Conservation (phyloP, 2,888 invertebrate species). For the Resseliella maxima region DNA sequence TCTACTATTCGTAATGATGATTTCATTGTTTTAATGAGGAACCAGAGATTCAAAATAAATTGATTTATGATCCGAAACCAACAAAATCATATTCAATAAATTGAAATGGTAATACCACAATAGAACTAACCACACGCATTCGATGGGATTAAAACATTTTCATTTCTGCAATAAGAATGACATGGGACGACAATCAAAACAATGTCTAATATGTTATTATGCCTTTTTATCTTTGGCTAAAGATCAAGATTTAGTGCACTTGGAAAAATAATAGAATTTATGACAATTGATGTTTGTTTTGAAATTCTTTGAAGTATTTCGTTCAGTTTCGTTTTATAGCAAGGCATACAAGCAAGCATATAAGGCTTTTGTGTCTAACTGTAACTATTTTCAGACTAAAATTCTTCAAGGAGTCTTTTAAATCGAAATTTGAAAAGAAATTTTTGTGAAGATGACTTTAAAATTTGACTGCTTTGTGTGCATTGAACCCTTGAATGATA, state of each 20-base stretch:
- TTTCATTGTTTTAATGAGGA: constrained; percentile 28
- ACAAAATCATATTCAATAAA: constrained; percentile 41
- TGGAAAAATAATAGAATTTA: constrained; percentile 9
- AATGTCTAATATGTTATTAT: not conserved
- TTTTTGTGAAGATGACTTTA: constrained; percentile 37
- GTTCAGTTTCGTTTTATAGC: not conserved
- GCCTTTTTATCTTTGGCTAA: constrained; percentile 2
- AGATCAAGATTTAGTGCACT: constrained; percentile 19
- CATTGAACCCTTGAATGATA: constrained; percentile 28
- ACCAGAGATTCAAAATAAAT: not conserved
- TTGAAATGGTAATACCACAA: not conserved
- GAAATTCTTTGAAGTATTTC: not conserved
- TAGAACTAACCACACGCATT: constrained; percentile 20
- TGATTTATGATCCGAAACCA: constrained; percentile 51
- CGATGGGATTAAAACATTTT: not conserved
- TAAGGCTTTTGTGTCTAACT: not conserved
- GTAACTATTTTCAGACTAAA: not conserved
- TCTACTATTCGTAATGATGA: not conserved
- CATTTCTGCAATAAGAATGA: not conserved
- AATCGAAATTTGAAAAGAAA: not conserved
- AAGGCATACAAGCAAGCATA: not conserved
- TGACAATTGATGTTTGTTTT: not conserved
- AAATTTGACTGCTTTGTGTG: constrained; percentile 49
- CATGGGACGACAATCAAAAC: not conserved
- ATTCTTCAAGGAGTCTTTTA: not conserved